Evolutionary conservation across 2,113 vertebrate species (phyloP).

Genomic region (Nesoenas mayeri): DNA sequence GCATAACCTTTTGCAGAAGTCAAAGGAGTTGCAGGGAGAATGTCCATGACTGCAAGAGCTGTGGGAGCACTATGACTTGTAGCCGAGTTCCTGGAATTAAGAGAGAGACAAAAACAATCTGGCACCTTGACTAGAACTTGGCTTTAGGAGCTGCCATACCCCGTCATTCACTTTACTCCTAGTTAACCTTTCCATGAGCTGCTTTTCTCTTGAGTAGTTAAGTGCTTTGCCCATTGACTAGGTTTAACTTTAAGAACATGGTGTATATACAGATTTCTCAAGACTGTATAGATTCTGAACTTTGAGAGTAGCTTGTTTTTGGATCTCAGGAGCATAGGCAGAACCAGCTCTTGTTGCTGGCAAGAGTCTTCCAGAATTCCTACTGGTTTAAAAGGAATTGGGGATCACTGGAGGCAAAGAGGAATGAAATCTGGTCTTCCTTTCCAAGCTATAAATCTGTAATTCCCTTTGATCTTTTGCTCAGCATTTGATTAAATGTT

Average conservation of each 20-base stretch:
- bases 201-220: neutral
- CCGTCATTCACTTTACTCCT: neutral
- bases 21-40: neutral
- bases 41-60: neutral
- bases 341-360: neutral
- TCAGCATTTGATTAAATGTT: slow-evolving; percentile 40
- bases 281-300: neutral
- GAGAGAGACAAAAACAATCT: neutral
- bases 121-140: neutral
- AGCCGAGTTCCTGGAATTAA: neutral
- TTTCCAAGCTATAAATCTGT: neutral
- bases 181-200: neutral
- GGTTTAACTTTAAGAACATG: neutral
- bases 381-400: slow-evolving; percentile 35
- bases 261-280: neutral
- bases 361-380: slow-evolving; percentile 7
- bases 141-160: neutral
- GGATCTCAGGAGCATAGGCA: neutral
- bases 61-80: neutral
- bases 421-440: neutral
- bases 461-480: slow-evolving; percentile 50
- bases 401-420: slow-evolving; percentile 19
- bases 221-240: neutral
- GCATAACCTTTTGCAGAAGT: neutral
- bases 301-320: neutral